These are phyloP conservation scores for Tetragonula clypearis DNA, from an alignment of 1,140 invertebrate genomes.

Conservation along the genomic window DNA sequence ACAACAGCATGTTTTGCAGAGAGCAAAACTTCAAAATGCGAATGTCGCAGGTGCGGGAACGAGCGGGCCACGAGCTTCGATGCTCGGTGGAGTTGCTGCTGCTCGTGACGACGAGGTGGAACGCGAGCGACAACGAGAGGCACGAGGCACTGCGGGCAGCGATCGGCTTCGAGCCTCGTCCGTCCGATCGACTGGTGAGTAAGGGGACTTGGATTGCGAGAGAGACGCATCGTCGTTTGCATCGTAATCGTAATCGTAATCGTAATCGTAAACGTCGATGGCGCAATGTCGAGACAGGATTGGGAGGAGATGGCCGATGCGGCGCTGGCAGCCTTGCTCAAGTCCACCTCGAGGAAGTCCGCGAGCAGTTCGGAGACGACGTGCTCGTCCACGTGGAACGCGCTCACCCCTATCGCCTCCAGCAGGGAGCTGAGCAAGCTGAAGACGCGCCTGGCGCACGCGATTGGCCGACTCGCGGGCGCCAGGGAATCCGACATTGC, in stretches of 20 bases:
- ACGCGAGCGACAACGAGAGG: conserved; percentile 66
- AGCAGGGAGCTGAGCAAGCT: conserved; percentile 68
- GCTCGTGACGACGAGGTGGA: conserved; percentile 60
- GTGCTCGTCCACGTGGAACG: conserved; percentile 50
- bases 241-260: background rate
- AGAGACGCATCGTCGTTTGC: no score
- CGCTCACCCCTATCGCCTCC: conserved; percentile 52
- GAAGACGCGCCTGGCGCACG: conserved; percentile 72
- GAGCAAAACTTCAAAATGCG: no score
- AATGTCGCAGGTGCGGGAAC: conserved; percentile 66
- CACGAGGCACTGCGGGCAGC: conserved; percentile 72
- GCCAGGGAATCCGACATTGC: conserved; percentile 22
- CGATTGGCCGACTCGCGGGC: conserved; percentile 65
- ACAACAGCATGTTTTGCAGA: no score
- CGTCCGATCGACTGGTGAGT: conserved; percentile 72
- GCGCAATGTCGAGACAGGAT: conserved; percentile 54
- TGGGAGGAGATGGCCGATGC: conserved; percentile 77
- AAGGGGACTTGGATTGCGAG: no score
- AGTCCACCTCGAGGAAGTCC: conserved; percentile 50
- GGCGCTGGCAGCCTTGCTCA: conserved; percentile 56
- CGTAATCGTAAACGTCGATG: no score
- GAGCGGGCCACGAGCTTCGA: conserved; percentile 63
- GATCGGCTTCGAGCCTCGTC: conserved; percentile 70
- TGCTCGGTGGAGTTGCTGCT: conserved; percentile 67
- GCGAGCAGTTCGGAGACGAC: conserved; percentile 14